phyloP scores from a whole-genome alignment of 2,797 vertebrate species.

The Lepus oiostolus region DNA sequence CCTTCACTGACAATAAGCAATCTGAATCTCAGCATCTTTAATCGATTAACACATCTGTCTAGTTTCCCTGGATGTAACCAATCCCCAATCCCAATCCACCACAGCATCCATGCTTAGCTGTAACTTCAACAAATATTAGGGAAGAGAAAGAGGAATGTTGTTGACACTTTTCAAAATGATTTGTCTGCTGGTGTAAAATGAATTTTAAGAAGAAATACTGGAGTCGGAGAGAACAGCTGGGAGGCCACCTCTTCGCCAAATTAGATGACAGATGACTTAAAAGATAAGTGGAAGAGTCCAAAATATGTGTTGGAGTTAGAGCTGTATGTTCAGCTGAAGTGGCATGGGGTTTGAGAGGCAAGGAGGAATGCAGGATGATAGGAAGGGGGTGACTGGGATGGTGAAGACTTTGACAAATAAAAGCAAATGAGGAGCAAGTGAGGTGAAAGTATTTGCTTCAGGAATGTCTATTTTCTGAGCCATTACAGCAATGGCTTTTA shows the following conservation, averaged over 20 bases:
- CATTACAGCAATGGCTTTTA: constrained; percentile 94
- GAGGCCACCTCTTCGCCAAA: neutral
- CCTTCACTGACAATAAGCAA: neutral
- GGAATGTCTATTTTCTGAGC: constrained; percentile 94
- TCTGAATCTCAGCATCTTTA: neutral
- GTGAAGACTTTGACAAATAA: neutral
- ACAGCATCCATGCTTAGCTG: neutral
- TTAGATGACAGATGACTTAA: neutral
- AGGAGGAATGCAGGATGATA: neutral
- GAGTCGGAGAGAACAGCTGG: neutral
- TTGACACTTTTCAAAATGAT: neutral
- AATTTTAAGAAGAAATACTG: neutral
- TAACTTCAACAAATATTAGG: neutral
- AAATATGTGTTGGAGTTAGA: neutral
- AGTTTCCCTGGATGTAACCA: rapidly evolving
- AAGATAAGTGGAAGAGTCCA: neutral
- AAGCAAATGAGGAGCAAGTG: neutral
- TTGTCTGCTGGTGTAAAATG: neutral
- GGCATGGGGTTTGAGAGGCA: too few relatives aligned
- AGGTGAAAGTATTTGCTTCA: constrained; percentile 88
- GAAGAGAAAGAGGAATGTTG: neutral
- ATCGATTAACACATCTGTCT: neutral
- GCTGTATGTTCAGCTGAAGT: neutral
- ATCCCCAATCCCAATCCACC: neutral
- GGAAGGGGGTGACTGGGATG: neutral